A percentile compares a stretch with the other conserved stretches of the same genome.
phyloP scores from a whole-genome alignment of 2,888 invertebrate genomes.

The Hydroisotoma schaefferi region DNA sequence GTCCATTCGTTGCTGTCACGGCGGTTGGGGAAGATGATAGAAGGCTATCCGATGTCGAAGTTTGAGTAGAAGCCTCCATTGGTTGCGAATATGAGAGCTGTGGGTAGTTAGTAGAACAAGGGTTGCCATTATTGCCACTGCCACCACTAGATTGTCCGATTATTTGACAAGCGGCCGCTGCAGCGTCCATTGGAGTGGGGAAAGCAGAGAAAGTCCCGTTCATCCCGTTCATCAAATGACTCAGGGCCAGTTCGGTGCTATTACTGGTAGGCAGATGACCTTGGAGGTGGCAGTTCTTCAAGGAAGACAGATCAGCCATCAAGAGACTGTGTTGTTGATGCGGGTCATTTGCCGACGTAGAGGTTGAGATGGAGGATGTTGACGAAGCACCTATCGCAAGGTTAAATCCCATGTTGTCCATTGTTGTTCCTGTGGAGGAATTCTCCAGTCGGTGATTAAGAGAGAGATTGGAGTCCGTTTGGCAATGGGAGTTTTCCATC shows the following conservation, averaged over 20 bases:
- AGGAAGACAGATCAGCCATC: conserved; percentile 9
- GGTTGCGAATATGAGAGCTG: conserved; percentile 35
- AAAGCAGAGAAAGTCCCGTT: conserved; percentile 16
- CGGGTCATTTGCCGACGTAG: conserved; percentile 17
- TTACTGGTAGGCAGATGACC: conserved; percentile 8
- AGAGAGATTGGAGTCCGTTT: conserved; percentile 35
- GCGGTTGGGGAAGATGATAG: conserved; percentile 12
- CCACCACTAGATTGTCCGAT: conserved; percentile 1
- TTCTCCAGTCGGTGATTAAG: conserved; percentile 15
- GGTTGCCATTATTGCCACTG: neutral
- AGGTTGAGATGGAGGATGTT: conserved; percentile 16
- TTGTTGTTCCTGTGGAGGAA: conserved; percentile 5
- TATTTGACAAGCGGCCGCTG: conserved; percentile 13
- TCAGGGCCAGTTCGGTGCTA: conserved; percentile 18
- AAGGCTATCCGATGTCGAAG: conserved; percentile 31
- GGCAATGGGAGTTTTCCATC: conserved; percentile 43
- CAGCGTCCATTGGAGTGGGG: conserved; percentile 18
- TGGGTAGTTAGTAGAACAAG: conserved; percentile 8
- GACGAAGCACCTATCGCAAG: conserved; percentile 3
- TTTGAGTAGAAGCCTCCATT: conserved; percentile 47
- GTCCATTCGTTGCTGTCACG: conserved; percentile 24
- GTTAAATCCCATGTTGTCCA: neutral
- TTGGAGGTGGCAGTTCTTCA: conserved; percentile 10
- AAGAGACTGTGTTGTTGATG: neutral
- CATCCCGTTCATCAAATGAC: conserved; percentile 22